Evolutionary conservation across 2,797 vertebrate species (phyloP).

Genomic region (Gambusia yucatana): DNA sequence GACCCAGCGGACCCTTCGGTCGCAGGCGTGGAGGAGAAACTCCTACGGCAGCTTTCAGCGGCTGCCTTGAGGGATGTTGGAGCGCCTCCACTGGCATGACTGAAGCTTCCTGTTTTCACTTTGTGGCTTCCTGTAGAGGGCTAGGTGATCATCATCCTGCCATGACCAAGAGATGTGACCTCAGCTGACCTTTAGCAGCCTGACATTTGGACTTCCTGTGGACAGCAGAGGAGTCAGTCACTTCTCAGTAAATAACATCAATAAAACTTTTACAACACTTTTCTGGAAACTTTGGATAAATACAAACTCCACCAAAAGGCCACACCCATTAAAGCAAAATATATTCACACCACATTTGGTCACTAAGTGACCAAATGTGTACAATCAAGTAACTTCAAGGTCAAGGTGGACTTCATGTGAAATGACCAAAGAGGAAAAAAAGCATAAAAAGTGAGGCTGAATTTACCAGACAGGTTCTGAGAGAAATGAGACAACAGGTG

Average conservation of each 20-base stretch:
- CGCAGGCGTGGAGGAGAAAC: constrained; percentile 81
- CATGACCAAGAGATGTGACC: constrained; percentile 1
- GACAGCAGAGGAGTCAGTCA: constrained; percentile 21
- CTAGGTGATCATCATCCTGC: neutral
- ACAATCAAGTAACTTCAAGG: too few species aligned
- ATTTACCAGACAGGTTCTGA: too few species aligned
- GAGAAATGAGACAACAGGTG: too few species aligned
- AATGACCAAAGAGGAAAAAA: too few species aligned
- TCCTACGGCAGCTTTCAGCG: constrained; percentile 45
- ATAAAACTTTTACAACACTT: constrained; percentile 5
- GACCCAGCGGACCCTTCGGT: constrained; percentile 86
- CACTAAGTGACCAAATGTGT: too few species aligned
- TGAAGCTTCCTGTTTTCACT: neutral
- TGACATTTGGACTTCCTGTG: constrained; percentile 45
- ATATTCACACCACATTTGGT: neutral
- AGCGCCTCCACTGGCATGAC: constrained; percentile 77
- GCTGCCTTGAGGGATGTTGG: constrained; percentile 52
- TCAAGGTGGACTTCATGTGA: too few species aligned
- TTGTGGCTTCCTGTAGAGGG: neutral
- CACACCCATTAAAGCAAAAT: neutral
- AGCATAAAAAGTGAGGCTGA: too few species aligned
- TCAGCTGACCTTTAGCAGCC: constrained; percentile 11
- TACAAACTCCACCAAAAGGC: constrained; percentile 22
- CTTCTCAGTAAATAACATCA: constrained; percentile 4
- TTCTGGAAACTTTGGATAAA: neutral